Base-by-base conservation (phyloP, 1,140 invertebrate species). In the Carcinoscorpius rotundicauda region DNA sequence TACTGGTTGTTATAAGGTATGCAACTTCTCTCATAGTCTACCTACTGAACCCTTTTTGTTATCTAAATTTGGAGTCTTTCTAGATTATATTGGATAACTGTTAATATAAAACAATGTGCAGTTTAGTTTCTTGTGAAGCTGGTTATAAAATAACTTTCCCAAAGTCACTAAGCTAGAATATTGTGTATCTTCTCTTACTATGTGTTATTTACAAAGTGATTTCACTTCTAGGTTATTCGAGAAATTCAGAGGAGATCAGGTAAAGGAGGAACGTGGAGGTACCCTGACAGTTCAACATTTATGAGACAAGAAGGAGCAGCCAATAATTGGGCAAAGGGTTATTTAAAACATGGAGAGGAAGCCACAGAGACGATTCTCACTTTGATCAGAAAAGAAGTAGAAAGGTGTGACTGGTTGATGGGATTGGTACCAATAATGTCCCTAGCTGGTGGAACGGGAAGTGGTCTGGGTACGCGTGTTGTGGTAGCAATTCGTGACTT, bases 391-490 rank as follows among this genome's bases (percentile, higher is more conserved):
- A 93, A 91, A 76, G 91, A 94, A 78, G 84, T 87, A 4, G 91
- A 94, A 77, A 82, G 81, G 66, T 93, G 91, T 72, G 91, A 93
- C 74, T 92, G 89, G 72, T 79, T 94, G 4, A 75, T 80, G 69
- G 58, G 82, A 52, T 95, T 94, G 77, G 84, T 81, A 71, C 76
- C 92, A 85, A 78, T 91, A 84, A 75, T 51, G 86, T 95, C 80
- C 49, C 86, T 95, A 0, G 85, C 85, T 10, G 85, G 86, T 55
- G 86, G 86, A 6, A 96, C 92, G 67, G 92, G 92, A 6, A 91
- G 91, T 51, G 92, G 92, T 60, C 83, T 93, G 80, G 91, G 91
- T 52, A 93, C 91, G 0, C 78, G 93, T 11, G 79, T 93, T 9
- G 77, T 80, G 52, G 75, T 74, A 56, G 79, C 78, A 67, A 73